Evolutionary conservation across 2,113 vertebrate species (phyloP), one percentile per base, ranked within the genome.

Genomic region (Lanius ludovicianus): DNA sequence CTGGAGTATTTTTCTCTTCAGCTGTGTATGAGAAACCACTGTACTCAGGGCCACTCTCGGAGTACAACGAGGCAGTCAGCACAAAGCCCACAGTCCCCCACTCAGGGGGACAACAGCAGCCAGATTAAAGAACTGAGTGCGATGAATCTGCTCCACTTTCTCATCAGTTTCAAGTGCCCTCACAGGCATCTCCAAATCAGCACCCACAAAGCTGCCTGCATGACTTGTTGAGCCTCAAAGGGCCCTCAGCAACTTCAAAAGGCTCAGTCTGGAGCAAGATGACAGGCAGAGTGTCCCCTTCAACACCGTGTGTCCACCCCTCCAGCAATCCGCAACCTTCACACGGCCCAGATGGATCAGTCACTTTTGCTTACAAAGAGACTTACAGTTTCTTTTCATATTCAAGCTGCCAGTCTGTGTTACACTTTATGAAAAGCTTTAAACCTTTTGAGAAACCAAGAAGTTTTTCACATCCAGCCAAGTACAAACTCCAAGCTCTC

Each of bases 161-260:
- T 77, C 88, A 92, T 41, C 83, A 69, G 85, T 41, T 93, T 90
- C 88, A 86, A 93, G 92, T 28, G 74, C 65, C 46, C 92, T 84
- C 50, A 63, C 0, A 3, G 39, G 41, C 56, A 64, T 57, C 96
- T 84, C 78, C 88, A 84, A 74, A 93, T 44, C 65, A 53, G 63
- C 63, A 70, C n/a, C 64, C 59, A n/a, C 64, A 94, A 75, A 92
- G 86, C 79, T 84, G 86, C 69, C 65, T 57, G 60, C n/a, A 14
- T 0, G 2, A 57, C 69, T 57, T 6, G 55, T 30, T 76, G 6
- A 84, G 79, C 31, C 71, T 77, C 82, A 67, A 62, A 93, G 42
- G 47, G 82, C 20, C 41, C 60, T 70, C 18, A 13, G 53, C 1
- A 2, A 47, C 81, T 94, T 91, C 84, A 94, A 92, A 92, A 94